Evolutionary conservation across 2,797 vertebrate species (phyloP).

Genomic region (Merluccius polli): DNA sequence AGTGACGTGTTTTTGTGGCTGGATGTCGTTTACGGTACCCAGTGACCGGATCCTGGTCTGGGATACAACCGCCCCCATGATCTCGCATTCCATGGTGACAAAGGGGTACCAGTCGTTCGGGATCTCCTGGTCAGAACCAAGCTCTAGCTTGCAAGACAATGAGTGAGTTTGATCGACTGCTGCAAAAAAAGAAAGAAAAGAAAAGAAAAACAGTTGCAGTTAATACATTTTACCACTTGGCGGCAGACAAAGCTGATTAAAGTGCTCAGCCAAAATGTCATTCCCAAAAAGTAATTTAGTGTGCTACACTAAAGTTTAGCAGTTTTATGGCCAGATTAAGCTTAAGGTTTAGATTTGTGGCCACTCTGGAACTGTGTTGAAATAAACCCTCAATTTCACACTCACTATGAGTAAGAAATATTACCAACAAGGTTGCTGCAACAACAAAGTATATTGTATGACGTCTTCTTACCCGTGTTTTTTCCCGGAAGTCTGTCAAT

Average conservation of each 20-base stretch:
- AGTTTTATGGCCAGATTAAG: background rate
- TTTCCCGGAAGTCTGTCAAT: constrained; percentile 95
- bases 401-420: background rate
- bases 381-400: background rate
- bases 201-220: constrained; percentile 36
- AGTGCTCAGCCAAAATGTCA: background rate
- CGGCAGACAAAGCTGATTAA: constrained; percentile 20
- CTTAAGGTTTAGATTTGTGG: background rate
- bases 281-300: too few species aligned
- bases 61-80: constrained; percentile 81
- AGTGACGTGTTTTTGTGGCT: constrained; percentile 88
- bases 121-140: constrained; percentile 95
- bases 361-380: background rate
- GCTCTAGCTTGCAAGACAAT: constrained; percentile 91
- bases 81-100: constrained; percentile 87
- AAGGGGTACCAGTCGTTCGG: constrained; percentile 90
- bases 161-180: constrained; percentile 91
- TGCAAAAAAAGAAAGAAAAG: constrained; percentile 47
- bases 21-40: constrained; percentile 85
- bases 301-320: too few species aligned
- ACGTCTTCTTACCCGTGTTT: constrained; percentile 82
- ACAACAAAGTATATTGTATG: background rate
- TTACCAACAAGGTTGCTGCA: background rate
- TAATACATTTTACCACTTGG: constrained; percentile 21
- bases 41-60: constrained; percentile 84